Evolutionary conservation across 2,888 invertebrate species (phyloP), one percentile per base, ranked within the genome.

Genomic region (Agriopis aurantiaria): DNA sequence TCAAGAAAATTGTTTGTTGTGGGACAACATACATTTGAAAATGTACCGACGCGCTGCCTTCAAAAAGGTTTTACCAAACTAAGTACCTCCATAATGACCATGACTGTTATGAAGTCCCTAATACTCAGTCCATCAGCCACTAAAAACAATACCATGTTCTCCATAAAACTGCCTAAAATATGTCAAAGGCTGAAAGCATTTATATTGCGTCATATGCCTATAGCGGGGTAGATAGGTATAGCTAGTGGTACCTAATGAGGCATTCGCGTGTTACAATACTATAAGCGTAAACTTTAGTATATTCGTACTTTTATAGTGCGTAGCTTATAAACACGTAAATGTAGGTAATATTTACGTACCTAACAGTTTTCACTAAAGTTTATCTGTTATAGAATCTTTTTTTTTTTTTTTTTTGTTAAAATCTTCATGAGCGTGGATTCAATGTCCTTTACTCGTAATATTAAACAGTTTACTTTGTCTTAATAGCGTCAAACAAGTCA

Each of bases 111-210:
- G 8, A 48, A 48, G n/a, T 48, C 48, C 12, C 11, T 11, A 48
- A 12, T 48, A 3, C 48, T 48, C 48, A 48, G 48, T 48, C 48
- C 48, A 49, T 49, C 49, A 49, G 49, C 49, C 14, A 49, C 61
- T 62, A 56, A 61, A 53, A 55, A 61, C 33, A 45, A 57, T 57
- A 57, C 45, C 61, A 57, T 60, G 67, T 68, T 52, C 12, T 43
- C 14, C 53, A 53, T 64, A 68, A 58, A 63, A 63, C 12, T 33
- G 45, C 41, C 67, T 66, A 60, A 67, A 63, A 68, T 41, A 63
- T 64, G 49, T 43, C 63, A 59, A 43, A 63, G 51, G 17, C n/a
- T 68, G 58, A 68, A 68, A 68, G 63, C 68, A 59, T 68, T 64
- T 58, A 53, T 62, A 52, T 14, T 49, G 56, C 57, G 51, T 51